phyloP scores from a whole-genome alignment of 2,113 vertebrate genomes.

The Eptesicus fuscus region DNA sequence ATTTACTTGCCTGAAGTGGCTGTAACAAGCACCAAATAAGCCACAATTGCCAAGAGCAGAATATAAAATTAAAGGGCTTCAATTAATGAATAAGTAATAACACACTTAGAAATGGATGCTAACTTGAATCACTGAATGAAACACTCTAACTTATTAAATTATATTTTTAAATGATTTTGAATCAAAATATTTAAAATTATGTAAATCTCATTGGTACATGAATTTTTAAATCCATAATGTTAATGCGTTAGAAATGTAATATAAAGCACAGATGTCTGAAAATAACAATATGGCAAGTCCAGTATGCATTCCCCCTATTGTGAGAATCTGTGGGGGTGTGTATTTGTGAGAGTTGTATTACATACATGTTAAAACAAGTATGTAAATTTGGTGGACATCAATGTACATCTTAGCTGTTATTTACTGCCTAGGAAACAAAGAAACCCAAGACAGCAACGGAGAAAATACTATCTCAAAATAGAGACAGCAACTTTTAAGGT shows the following conservation, averaged over 20 bases:
- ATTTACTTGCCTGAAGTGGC: conserved; percentile 79
- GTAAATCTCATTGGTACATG: background rate
- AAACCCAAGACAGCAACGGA: background rate
- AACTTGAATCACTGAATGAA: conserved; percentile 30
- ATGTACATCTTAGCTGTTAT: background rate
- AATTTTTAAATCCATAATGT: conserved; percentile 18
- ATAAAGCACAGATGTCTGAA: background rate
- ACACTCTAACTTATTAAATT: conserved; percentile 15
- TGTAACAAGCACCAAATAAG: conserved; percentile 74
- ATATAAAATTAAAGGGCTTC: conserved; percentile 66
- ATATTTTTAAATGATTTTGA: conserved; percentile 49
- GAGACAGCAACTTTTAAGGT: conserved; percentile 16
- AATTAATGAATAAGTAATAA: conserved; percentile 71
- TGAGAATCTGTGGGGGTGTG: background rate
- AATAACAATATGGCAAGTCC: background rate
- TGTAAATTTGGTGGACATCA: background rate
- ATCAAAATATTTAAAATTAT: conserved; percentile 45
- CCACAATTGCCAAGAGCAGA: conserved; percentile 65
- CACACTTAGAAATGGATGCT: conserved; percentile 42
- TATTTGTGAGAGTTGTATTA: background rate
- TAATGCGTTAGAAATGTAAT: background rate
- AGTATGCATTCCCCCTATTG: background rate
- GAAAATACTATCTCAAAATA: background rate
- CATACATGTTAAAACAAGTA: background rate
- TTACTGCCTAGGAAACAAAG: background rate